phyloP scores from a whole-genome alignment of 2,888 invertebrate genomes.

The Blastobasis lacticolella region DNA sequence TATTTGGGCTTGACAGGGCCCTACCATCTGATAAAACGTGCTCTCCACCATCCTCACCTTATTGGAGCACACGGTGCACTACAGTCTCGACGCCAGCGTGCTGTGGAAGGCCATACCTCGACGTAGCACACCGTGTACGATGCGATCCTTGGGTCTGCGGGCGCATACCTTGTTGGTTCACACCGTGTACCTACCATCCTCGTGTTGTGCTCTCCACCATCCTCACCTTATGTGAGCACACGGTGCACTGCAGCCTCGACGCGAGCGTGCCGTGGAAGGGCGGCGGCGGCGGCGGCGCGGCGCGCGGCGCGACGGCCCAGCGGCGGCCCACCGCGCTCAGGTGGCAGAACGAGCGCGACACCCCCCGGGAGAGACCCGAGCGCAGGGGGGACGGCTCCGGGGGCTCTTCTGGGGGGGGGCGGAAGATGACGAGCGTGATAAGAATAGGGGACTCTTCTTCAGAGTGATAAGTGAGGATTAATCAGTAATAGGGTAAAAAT shows the following conservation, averaged over 20 bases:
- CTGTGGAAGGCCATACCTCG: slow-evolving; percentile 63
- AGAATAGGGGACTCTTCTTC: too few relatives aligned
- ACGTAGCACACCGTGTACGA: slow-evolving; percentile 4
- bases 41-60: too few relatives aligned
- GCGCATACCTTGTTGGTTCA: too few relatives aligned
- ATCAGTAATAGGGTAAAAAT: too few relatives aligned
- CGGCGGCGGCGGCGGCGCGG: slow-evolving; percentile 50
- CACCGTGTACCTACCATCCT: too few relatives aligned
- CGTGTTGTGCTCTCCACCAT: too few relatives aligned
- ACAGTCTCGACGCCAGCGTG: slow-evolving; percentile 56
- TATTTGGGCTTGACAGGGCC: too few relatives aligned
- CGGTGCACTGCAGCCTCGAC: slow-evolving; percentile 59
- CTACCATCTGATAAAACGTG: too few relatives aligned
- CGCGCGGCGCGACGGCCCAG: slow-evolving; percentile 38
- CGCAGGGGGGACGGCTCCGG: slow-evolving; percentile 43
- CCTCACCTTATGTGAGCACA: slow-evolving; percentile 59
- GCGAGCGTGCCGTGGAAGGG: slow-evolving; percentile 64
- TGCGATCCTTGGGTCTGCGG: too few relatives aligned
- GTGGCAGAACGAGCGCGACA: slow-evolving; percentile 66
- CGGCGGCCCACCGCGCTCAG: slow-evolving; percentile 63
- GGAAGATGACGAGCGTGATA: too few relatives aligned
- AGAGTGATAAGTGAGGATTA: too few relatives aligned
- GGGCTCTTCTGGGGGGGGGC: slow-evolving; percentile 26
- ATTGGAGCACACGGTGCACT: slow-evolving; percentile 58
- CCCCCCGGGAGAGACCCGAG: slow-evolving; percentile 33